Evolutionary conservation across 2,113 vertebrate species (phyloP).

Genomic region (Hydropotes inermis): DNA sequence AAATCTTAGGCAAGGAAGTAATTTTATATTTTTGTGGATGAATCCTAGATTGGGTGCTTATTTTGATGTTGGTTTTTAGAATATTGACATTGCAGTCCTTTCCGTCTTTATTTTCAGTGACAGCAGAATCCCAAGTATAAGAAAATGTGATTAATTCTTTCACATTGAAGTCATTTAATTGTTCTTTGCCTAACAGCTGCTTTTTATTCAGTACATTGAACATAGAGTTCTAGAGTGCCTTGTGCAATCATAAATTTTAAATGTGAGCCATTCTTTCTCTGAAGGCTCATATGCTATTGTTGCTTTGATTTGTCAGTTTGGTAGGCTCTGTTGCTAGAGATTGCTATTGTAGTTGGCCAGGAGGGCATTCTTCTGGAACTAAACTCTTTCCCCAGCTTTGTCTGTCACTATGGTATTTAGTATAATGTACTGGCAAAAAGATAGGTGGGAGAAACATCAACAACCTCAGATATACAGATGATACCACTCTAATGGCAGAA

Average conservation of each 20-base stretch:
- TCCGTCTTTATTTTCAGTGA: slow-evolving; percentile 36
- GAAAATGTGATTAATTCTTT: slow-evolving; percentile 58
- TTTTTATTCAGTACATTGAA: slow-evolving; percentile 62
- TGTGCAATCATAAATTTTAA: slow-evolving; percentile 62
- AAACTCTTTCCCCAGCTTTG: background rate
- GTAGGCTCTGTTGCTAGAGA: background rate
- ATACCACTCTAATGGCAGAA: background rate
- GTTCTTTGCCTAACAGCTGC: slow-evolving; percentile 55
- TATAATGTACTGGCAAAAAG: background rate
- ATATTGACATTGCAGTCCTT: background rate
- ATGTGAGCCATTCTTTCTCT: slow-evolving; percentile 39
- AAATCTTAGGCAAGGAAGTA: slow-evolving; percentile 54
- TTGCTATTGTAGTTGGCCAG: background rate
- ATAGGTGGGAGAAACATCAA: background rate
- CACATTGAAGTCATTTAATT: slow-evolving; percentile 58
- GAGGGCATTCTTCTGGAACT: background rate
- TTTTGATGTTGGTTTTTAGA: slow-evolving; percentile 7
- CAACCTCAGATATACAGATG: background rate
- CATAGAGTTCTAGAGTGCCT: slow-evolving; percentile 51
- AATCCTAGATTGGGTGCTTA: slow-evolving; percentile 1
- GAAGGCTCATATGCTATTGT: background rate
- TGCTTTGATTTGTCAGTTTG: slow-evolving; percentile 24
- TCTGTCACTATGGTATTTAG: background rate
- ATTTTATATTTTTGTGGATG: slow-evolving; percentile 20
- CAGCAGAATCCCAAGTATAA: slow-evolving; percentile 29